Base-by-base conservation (phyloP, 2,888 invertebrate genomes). In the Agonopterix alstromeriana region DNA sequence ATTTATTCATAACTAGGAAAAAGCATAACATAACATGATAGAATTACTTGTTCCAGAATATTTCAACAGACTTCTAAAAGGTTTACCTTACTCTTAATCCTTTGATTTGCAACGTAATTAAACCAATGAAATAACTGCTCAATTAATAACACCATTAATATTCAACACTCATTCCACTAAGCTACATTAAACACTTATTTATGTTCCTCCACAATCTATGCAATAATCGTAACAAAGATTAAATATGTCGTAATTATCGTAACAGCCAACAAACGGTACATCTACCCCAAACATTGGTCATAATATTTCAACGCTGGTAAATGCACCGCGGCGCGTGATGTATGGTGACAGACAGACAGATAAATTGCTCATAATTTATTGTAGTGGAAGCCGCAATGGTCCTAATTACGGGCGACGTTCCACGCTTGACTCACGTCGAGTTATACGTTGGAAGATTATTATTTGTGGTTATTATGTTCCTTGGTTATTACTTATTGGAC, bases 361-460 rank as follows among this genome's bases (percentile, higher is more conserved):
- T 86, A 85, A 86, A 87, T 87, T 84, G 82, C 85, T 81, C 72
- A 82, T 80, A 85, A 86, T 87, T 87, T 87, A 87, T 84, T 73
- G 75, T 77, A 69, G 74, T 79, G 70, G 78, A 78, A 79, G 77
- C 75, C 71, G 74, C 70, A 63, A 63, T 64, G 65, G 64, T 73
- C 74, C 81, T 83, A 83, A 83, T 84, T 82, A 82, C 74, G 60
- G 46, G 49, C 63, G 70, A 73, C 69, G 70, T 72, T 60, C 72
- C 70, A 58, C 61, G 65, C 64, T 67, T 68, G 70, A 70, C 65
- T 74, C 67, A 65, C 56, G 43, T 56, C 67, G 69, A 68, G 58
- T 70, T 66, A 70, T 69, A 57, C 54, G 51, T 27, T 27, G 45
- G 46, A 60, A 60, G 60, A 61, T n/a, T 38, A 38, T n/a, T 38